These are phyloP conservation scores for Spodoptera littoralis DNA, from an alignment of 2,888 invertebrate genomes.

Conservation along the genomic window DNA sequence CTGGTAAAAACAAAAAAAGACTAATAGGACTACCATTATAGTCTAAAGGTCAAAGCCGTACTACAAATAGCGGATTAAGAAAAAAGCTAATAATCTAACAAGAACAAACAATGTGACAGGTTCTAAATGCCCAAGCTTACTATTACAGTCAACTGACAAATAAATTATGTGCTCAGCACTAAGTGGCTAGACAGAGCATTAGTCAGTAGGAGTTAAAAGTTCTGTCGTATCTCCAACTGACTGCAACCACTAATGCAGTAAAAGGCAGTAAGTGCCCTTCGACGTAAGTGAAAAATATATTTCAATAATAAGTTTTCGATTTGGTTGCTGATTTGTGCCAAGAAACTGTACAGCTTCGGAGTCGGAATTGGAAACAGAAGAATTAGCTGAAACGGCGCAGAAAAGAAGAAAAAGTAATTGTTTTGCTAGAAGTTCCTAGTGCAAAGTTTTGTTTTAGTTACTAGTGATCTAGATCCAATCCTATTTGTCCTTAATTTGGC, in stretches of 20 bases:
- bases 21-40: too few relatives aligned
- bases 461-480: too few relatives aligned
- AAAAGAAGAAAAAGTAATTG: not conserved
- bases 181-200: constrained; percentile 37
- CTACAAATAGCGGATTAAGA: too few relatives aligned
- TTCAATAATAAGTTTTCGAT: constrained; percentile 43
- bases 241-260: constrained; percentile 41
- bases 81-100: too few relatives aligned
- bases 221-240: constrained; percentile 23
- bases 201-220: constrained; percentile 41
- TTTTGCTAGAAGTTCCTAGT: too few relatives aligned
- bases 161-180: constrained; percentile 29
- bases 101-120: constrained; percentile 13
- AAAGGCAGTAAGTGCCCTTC: constrained; percentile 17
- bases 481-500: too few relatives aligned
- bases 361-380: constrained; percentile 24
- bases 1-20: too few relatives aligned
- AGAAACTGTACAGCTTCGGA: constrained; percentile 27
- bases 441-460: too few relatives aligned
- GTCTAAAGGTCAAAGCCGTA: too few relatives aligned
- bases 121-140: not conserved
- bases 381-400: constrained; percentile 8
- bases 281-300: constrained; percentile 36
- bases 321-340: constrained; percentile 28
- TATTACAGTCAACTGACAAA: constrained; percentile 12